These are phyloP conservation scores for Papilio demoleus DNA, from an alignment of 2,888 invertebrate species.

Conservation along the genomic window DNA sequence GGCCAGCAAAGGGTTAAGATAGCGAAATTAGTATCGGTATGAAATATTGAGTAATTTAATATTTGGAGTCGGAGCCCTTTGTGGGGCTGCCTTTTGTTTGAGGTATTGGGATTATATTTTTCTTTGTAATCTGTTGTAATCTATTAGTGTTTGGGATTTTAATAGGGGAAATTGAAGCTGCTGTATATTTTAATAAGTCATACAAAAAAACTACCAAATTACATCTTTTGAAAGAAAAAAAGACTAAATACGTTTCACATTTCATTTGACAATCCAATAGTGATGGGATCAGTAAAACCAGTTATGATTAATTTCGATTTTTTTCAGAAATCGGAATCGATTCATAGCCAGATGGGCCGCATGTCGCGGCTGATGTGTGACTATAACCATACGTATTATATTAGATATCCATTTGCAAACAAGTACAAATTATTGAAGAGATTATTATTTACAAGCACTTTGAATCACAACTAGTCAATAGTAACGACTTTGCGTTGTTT, in stretches of 20 bases:
- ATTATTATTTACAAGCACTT: too few species aligned
- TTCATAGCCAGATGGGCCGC: too few species aligned
- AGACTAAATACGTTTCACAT: background rate
- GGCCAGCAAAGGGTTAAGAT: slow-evolving; percentile 81
- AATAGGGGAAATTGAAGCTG: slow-evolving; percentile 35
- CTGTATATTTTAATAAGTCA: slow-evolving; percentile 5
- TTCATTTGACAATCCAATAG: too few species aligned
- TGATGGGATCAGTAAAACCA: too few species aligned
- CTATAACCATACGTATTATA: too few species aligned
- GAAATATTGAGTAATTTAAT: slow-evolving; percentile 83
- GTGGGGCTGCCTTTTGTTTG: slow-evolving; percentile 54
- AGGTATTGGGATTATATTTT: slow-evolving; percentile 47
- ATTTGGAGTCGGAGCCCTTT: slow-evolving; percentile 63
- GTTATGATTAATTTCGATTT: too few species aligned
- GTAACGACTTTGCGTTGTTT: too few species aligned
- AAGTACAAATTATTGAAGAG: too few species aligned
- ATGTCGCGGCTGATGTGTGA: too few species aligned
- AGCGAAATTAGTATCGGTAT: slow-evolving; percentile 83
- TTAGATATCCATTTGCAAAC: too few species aligned
- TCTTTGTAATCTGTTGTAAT: slow-evolving; percentile 53
- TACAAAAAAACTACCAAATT: background rate
- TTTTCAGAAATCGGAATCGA: too few species aligned
- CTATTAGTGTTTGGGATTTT: slow-evolving; percentile 51
- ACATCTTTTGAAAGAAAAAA: background rate
- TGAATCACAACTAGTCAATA: too few species aligned